Conservation (phyloP, 2,888 invertebrate genomes). For the Lamellibrachia satsuma region DNA sequence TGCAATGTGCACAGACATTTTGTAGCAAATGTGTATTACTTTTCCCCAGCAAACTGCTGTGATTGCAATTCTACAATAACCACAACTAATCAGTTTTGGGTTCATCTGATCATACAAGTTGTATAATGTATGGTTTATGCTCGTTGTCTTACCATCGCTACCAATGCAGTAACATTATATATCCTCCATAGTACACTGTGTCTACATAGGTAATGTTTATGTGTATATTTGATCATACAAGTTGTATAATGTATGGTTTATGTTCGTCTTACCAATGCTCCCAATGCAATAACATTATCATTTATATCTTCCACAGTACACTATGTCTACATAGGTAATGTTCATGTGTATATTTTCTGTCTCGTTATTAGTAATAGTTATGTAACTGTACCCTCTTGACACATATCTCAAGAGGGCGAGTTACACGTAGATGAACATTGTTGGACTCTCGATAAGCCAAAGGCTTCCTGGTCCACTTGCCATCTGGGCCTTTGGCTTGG, state of each 20-base stretch:
- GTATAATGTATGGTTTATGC: neutral
- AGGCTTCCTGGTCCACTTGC: too few relatives aligned
- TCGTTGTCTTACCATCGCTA: too few relatives aligned
- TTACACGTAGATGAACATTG: too few relatives aligned
- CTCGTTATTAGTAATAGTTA: neutral
- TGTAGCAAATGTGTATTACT: neutral
- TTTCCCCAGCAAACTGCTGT: neutral
- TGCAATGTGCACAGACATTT: neutral
- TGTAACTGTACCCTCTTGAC: too few relatives aligned
- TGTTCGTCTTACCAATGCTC: too few relatives aligned
- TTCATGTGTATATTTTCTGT: neutral
- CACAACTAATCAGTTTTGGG: neutral
- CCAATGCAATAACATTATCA: too few relatives aligned
- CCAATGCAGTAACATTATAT: neutral
- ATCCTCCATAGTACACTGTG: neutral
- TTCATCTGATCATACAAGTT: neutral
- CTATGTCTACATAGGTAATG: neutral
- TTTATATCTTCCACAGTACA: neutral
- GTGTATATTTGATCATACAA: neutral
- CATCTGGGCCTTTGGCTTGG: too few relatives aligned
- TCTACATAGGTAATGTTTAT: neutral
- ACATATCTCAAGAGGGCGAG: too few relatives aligned
- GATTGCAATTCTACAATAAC: neutral
- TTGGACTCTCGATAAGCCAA: too few relatives aligned
- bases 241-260: neutral